Conservation (phyloP, 2,888 invertebrate genomes). For the Leptothorax acervorum region DNA sequence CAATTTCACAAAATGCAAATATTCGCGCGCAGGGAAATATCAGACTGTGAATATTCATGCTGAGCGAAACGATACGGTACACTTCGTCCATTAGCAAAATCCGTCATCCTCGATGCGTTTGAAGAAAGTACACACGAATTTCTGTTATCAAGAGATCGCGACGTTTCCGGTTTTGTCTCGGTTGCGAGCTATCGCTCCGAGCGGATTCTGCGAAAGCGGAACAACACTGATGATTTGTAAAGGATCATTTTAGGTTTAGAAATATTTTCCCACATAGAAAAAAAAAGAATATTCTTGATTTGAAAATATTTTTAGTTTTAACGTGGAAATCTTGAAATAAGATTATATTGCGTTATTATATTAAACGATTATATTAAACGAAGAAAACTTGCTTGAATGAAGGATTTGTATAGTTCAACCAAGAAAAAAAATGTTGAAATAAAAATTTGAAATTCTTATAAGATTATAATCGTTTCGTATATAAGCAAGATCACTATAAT, state of each 20-base stretch:
- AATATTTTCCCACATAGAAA: neutral
- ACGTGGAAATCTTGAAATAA: no score
- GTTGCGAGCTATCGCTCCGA: neutral
- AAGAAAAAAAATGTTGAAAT: no score
- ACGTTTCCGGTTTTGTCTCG: constrained; percentile 34
- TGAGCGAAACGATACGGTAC: constrained; percentile 65
- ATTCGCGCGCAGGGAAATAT: constrained; percentile 21
- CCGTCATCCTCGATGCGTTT: constrained; percentile 42
- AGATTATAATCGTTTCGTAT: no score
- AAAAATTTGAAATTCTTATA: no score
- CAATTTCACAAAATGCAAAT: constrained; percentile 8
- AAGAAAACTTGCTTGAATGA: no score
- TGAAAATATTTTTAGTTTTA: no score
- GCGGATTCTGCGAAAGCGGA: neutral
- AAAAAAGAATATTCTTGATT: no score
- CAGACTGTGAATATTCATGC: constrained; percentile 72
- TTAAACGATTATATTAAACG: no score
- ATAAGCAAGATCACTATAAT: no score
- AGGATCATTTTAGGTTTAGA: neutral
- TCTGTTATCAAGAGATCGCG: constrained; percentile 53
- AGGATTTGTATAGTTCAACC: no score
- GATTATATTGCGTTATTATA: no score
- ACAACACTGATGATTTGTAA: neutral
- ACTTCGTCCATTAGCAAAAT: constrained; percentile 56
- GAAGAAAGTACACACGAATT: constrained; percentile 54